Evolutionary conservation across 2,888 invertebrate species (phyloP), one percentile per base, ranked within the genome.

Genomic region (Nemotelus nigrinus): DNA sequence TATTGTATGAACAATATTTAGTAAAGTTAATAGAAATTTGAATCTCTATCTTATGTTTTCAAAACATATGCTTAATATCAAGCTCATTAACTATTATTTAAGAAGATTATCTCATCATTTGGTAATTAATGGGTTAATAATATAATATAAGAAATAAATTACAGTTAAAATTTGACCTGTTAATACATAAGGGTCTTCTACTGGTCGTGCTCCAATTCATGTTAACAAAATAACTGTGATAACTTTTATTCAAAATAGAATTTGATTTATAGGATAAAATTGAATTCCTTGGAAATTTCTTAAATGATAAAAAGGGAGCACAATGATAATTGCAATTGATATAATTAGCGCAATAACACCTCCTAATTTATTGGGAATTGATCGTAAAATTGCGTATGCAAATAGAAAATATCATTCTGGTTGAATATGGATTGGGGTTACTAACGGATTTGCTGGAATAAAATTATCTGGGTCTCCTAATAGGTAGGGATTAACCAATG

Each of bases 381-480:
- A 70, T 8, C 70, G 70, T 82, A 93, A 82, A 88, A 94, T 93
- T 45, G 93, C 92, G 86, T 93, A 93, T 39, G 93, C 93, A 89
- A 93, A 93, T 88, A 93, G 84, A 82, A 93, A 94, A 85, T 93
- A 94, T 90, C 93, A 94, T 90, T 94, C 93, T 76, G 93, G 93
- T 89, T 93, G 92, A 88, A 93, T 93, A 84, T 93, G 93, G 10
- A 89, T 84, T 0, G 93, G 93, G 0, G 92, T 93, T 45, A 90
- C 77, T 70, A 79, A n/a, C 3, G 77, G 79, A 44, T 79, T 79
- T 7, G 79, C 79, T 0, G 90, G 89, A 43, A 90, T 91, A 88
- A 93, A 94, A 88, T 93, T 94, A 88, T 93, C 93, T 0, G 92
- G 91, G 47, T 93, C 92, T 81, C 89, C 88, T 84, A 93, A 82